Percentiles rank a stretch among this genome's conserved stretches.
These are phyloP conservation scores for Elephantulus edwardii DNA, from an alignment of 2,113 vertebrate genomes.

Conservation along the genomic window DNA sequence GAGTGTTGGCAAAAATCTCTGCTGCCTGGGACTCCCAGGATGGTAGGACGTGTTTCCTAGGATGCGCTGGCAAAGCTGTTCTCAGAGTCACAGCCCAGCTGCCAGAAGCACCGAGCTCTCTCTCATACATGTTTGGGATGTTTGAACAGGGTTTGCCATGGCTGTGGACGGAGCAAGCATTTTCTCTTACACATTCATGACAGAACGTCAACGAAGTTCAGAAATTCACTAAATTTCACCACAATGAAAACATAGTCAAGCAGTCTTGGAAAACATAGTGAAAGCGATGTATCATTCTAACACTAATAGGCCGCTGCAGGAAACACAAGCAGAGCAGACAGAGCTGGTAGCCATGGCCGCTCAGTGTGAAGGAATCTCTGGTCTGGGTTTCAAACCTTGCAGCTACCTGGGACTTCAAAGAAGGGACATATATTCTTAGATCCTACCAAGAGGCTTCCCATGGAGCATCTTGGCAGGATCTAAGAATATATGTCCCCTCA, in stretches of 20 bases:
- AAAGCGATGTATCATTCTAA: not conserved
- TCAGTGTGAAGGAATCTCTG: rapidly evolving
- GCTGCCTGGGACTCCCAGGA: not conserved
- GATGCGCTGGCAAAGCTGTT: not conserved
- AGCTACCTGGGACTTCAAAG: not conserved
- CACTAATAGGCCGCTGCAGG: rapidly evolving
- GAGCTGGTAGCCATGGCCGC: too few species aligned
- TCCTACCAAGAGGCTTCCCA: too few species aligned
- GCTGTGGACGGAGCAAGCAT: rapidly evolving
- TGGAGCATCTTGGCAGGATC: too few species aligned
- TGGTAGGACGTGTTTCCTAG: not conserved
- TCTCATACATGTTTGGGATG: rapidly evolving
- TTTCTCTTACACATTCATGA: not conserved
- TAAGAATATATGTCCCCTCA: not conserved
- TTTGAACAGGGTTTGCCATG: too few species aligned
- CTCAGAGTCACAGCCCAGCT: not conserved
- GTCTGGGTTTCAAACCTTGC: too few species aligned
- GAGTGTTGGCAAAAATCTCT: not conserved
- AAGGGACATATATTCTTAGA: too few species aligned
- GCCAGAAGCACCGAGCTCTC: too few species aligned
- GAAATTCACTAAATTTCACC: too few species aligned
- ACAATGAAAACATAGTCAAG: too few species aligned
- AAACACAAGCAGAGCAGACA: rapidly evolving
- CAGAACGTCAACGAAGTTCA: too few species aligned
- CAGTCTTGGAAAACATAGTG: not conserved